These are phyloP conservation scores for Cephus pulcher DNA, from an alignment of 2,888 invertebrate genomes.

Conservation along the genomic window DNA sequence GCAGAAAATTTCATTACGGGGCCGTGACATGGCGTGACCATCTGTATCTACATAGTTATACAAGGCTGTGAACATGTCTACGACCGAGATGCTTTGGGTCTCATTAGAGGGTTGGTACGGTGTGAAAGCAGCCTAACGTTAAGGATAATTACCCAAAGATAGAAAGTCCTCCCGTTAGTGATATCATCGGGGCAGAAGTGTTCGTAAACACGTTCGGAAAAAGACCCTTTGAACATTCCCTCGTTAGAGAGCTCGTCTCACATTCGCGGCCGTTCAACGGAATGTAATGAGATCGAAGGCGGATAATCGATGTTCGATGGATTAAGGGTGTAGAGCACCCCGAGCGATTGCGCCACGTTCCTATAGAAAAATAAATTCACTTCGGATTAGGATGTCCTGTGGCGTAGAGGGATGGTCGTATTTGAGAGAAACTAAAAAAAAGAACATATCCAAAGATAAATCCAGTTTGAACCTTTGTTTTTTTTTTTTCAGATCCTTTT, in stretches of 20 bases:
- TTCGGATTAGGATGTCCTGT: neutral
- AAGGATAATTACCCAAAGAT: neutral
- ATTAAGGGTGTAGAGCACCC: neutral
- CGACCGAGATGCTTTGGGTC: neutral
- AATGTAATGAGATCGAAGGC: neutral
- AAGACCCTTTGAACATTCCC: neutral
- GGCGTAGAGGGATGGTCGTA: neutral
- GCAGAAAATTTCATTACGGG: neutral
- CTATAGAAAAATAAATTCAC: neutral
- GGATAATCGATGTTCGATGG: neutral
- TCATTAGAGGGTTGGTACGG: neutral
- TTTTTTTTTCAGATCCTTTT: neutral
- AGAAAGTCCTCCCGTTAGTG: neutral
- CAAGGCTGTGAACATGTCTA: neutral
- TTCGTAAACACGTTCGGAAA: neutral
- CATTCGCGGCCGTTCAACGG: neutral
- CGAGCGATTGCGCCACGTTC: neutral
- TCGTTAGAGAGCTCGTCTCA: neutral
- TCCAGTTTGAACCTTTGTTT: neutral
- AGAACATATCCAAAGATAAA: neutral
- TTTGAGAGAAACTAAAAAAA: neutral
- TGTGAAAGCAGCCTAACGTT: neutral
- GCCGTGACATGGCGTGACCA: neutral
- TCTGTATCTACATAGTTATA: neutral
- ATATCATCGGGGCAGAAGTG: neutral